Percentiles rank a stretch among this genome's conserved stretches.
phyloP scores from a whole-genome alignment of 2,888 invertebrate species.

The Cephus rjabovi region DNA sequence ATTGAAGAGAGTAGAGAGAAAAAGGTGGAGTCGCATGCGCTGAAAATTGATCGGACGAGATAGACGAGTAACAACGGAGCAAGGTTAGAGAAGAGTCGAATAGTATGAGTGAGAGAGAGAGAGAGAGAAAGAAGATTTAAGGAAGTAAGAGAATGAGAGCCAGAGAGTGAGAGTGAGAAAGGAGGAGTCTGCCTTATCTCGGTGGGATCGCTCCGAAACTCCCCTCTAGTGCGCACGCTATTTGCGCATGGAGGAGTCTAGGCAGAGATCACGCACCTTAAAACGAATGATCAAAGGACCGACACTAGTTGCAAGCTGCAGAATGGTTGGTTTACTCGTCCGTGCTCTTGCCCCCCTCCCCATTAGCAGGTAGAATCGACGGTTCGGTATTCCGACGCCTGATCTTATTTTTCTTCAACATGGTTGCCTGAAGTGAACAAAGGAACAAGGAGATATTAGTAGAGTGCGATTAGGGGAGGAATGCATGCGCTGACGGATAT shows the following conservation, averaged over 20 bases:
- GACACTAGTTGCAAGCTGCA: conserved; percentile 55
- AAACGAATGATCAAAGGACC: conserved; percentile 36
- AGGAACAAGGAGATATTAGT: conserved; percentile 65
- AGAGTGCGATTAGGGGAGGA: conserved; percentile 55
- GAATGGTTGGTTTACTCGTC: conserved; percentile 69
- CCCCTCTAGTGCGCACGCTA: conserved; percentile 33
- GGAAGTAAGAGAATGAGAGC: conserved; percentile 2
- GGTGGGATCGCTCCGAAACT: conserved; percentile 52
- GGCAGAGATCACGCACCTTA: conserved; percentile 39
- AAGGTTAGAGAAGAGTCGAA: neutral
- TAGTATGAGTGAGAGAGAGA: conserved; percentile 11
- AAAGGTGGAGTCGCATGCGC: conserved; percentile 10
- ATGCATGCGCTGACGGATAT: conserved; percentile 58
- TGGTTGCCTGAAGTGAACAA: conserved; percentile 88
- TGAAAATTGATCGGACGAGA: conserved; percentile 6
- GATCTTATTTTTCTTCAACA: conserved; percentile 99
- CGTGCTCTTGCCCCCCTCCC: conserved; percentile 77
- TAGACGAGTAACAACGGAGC: neutral
- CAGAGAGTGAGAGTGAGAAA: conserved; percentile 3
- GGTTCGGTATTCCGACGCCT: conserved; percentile 92
- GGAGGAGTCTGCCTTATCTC: conserved; percentile 10
- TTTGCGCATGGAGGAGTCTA: conserved; percentile 47
- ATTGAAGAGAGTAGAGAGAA: too few species aligned
- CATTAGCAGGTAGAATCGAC: conserved; percentile 78
- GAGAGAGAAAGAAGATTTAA: conserved; percentile 1